phyloP scores from a whole-genome alignment of 1,140 invertebrate genomes.

The Sitophilus oryzae region DNA sequence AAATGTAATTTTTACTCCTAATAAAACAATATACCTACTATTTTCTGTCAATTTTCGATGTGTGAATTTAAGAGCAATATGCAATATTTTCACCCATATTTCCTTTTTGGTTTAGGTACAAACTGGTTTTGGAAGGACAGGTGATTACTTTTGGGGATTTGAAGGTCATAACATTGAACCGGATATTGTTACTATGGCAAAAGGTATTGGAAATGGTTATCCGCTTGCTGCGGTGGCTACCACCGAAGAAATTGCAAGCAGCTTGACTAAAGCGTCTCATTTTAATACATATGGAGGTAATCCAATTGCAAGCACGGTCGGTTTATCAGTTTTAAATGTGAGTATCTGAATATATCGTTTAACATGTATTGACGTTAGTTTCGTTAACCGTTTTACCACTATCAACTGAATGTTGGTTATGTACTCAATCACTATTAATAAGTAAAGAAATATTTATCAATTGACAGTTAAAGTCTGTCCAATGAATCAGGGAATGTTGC shows the following conservation, averaged over 20 bases:
- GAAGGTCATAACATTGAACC: constrained; percentile 78
- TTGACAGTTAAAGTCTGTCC: too few species aligned
- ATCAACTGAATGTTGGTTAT: too few species aligned
- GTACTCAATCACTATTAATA: too few species aligned
- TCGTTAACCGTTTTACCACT: too few species aligned
- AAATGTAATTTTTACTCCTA: too few species aligned
- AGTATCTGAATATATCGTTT: constrained; percentile 16
- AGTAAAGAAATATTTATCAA: too few species aligned
- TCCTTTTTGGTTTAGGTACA: constrained; percentile 84
- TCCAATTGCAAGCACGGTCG: constrained; percentile 81
- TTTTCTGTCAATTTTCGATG: too few species aligned
- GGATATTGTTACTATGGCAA: constrained; percentile 89
- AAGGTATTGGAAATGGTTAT: constrained; percentile 90
- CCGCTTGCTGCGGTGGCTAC: constrained; percentile 92
- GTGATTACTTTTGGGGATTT: constrained; percentile 94
- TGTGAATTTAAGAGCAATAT: too few species aligned
- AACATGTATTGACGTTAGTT: not conserved
- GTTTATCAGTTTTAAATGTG: constrained; percentile 84
- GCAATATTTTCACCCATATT: too few species aligned
- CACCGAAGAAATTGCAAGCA: constrained; percentile 73
- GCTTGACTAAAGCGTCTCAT: constrained; percentile 69
- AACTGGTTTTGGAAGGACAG: constrained; percentile 92
- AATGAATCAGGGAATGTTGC: too few species aligned
- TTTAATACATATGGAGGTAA: constrained; percentile 98
- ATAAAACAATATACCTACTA: too few species aligned